These are phyloP conservation scores for Anagyrus pseudococci DNA, from an alignment of 2,888 invertebrate species.

Conservation along the genomic window DNA sequence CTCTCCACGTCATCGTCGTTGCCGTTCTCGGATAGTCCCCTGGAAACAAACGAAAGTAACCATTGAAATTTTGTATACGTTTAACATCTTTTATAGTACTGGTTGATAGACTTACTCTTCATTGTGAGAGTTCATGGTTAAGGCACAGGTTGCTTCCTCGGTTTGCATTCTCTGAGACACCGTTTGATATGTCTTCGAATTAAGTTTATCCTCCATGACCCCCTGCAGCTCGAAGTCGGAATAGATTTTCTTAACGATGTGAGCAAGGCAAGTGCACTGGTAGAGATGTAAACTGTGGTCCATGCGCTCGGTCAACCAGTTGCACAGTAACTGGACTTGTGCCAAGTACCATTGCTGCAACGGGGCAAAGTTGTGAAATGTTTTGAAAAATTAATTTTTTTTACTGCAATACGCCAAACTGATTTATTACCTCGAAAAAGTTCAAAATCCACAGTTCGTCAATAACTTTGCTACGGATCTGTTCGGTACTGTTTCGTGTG, in stretches of 20 bases:
- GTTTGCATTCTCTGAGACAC: conserved; percentile 95
- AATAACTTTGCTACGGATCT: conserved; percentile 93
- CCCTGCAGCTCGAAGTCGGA: conserved; percentile 99
- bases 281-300: conserved; percentile 95
- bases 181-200: conserved; percentile 93
- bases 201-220: conserved; percentile 95
- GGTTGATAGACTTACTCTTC: conserved; percentile 65
- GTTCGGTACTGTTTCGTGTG: conserved; percentile 96
- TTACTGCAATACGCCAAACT: background rate
- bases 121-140: conserved; percentile 81
- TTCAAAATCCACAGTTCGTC: conserved; percentile 85
- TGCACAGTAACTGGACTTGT: conserved; percentile 92
- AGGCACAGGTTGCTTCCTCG: conserved; percentile 92
- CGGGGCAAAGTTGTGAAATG: no score
- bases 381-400: conserved; percentile 6
- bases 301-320: conserved; percentile 91
- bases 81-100: background rate
- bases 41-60: conserved; percentile 35
- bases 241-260: conserved; percentile 98
- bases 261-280: conserved; percentile 96
- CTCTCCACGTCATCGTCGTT: conserved; percentile 69
- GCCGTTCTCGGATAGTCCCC: conserved; percentile 61
- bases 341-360: conserved; percentile 92
- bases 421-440: conserved; percentile 70
- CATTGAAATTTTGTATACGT: background rate